phyloP scores from a whole-genome alignment of 2,888 invertebrate species.

The Baronia brevicornis region DNA sequence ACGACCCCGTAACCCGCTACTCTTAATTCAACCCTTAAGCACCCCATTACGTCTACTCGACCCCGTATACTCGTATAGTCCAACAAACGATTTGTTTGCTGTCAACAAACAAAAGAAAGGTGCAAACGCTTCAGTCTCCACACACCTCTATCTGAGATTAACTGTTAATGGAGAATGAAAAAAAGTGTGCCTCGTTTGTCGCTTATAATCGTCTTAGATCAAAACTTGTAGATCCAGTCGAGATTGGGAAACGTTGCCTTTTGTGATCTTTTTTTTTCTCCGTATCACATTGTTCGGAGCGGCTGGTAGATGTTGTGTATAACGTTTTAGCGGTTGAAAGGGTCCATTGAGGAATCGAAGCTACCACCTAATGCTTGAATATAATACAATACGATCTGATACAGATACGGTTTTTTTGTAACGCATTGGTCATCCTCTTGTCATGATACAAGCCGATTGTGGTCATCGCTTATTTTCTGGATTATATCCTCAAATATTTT shows the following conservation, averaged over 20 bases:
- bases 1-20: conserved; percentile 64
- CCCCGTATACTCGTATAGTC: conserved; percentile 36
- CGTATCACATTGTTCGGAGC: conserved; percentile 36
- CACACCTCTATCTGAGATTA: conserved; percentile 46
- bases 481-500: conserved; percentile 23
- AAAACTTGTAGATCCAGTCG: conserved; percentile 50
- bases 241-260: conserved; percentile 47
- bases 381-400: conserved; percentile 46
- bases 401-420: conserved; percentile 36
- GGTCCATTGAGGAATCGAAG: conserved; percentile 45
- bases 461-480: conserved; percentile 13
- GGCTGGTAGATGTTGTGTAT: conserved; percentile 50
- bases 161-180: conserved; percentile 52
- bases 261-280: conserved; percentile 45
- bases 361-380: conserved; percentile 42
- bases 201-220: conserved; percentile 64
- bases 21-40: conserved; percentile 64
- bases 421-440: background rate
- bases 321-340: conserved; percentile 59
- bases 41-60: conserved; percentile 53
- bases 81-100: conserved; percentile 73
- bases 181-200: conserved; percentile 52
- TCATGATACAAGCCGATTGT: background rate
- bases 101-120: conserved; percentile 70
- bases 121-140: conserved; percentile 43